Evolutionary conservation across 37 sponge, comb jelly and placozoan genomes (phyloP).

Genomic region (Hormiphora californensis): DNA sequence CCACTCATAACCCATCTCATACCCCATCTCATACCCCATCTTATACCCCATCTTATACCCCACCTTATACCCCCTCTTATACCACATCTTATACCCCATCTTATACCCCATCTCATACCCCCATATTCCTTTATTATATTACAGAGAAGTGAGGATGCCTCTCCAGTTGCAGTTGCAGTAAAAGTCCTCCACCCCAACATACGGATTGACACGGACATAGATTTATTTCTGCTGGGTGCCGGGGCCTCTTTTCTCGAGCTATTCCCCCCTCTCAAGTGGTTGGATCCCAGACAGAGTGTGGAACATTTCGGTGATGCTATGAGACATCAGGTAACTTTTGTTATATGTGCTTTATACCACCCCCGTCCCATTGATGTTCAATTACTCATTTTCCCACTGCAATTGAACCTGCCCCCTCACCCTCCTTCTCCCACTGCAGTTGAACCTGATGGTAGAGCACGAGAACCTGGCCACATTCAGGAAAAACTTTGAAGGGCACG

Average conservation of each 20-base stretch:
- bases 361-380: no score
- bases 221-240: slow-evolving; percentile 58
- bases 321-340: slow-evolving; percentile 57
- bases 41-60: no score
- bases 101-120: no score
- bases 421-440: not conserved
- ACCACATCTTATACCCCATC: no score
- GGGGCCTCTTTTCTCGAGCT: slow-evolving; percentile 63
- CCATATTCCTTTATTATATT: no score
- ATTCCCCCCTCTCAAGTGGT: slow-evolving; percentile 63
- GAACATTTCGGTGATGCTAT: slow-evolving; percentile 58
- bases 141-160: not conserved
- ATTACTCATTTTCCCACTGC: no score
- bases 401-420: not conserved
- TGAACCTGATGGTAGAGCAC: slow-evolving; percentile 63
- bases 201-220: slow-evolving; percentile 53
- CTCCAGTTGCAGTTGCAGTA: slow-evolving; percentile 58
- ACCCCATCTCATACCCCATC: no score
- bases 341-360: no score
- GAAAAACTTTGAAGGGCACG: not conserved
- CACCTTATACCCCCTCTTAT: no score
- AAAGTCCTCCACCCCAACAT: slow-evolving; percentile 66
- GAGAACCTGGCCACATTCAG: slow-evolving; percentile 59
- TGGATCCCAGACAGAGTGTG: slow-evolving; percentile 63
- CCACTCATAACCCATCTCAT: no score